phyloP scores from a whole-genome alignment of 2,113 vertebrate species.

The Tauraco erythrolophus region DNA sequence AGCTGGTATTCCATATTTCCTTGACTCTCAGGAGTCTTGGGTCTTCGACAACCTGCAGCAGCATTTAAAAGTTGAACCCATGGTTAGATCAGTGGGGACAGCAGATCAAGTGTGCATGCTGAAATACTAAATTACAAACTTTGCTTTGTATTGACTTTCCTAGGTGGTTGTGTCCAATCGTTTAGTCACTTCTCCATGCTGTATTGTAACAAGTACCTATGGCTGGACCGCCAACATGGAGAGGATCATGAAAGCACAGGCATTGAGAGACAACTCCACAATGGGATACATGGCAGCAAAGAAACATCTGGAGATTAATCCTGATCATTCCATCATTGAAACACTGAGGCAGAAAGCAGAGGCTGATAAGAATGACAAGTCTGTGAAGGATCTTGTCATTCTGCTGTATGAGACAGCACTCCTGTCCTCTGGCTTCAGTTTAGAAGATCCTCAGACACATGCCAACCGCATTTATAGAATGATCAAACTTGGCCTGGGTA shows the following conservation, averaged over 20 bases:
- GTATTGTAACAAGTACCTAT: constrained; percentile 81
- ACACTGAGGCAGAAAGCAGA: constrained; percentile 86
- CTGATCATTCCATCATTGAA: constrained; percentile 84
- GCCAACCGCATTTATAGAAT: constrained; percentile 89
- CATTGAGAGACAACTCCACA: constrained; percentile 83
- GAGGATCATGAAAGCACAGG: constrained; percentile 87
- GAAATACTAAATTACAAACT: accelerated
- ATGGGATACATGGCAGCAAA: constrained; percentile 90
- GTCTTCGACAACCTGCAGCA: background rate
- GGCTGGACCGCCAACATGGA: constrained; percentile 91
- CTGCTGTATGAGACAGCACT: constrained; percentile 83
- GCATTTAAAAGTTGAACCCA: background rate
- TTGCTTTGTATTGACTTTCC: accelerated
- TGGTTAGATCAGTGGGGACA: accelerated
- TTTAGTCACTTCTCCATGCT: constrained; percentile 83
- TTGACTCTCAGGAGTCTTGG: accelerated
- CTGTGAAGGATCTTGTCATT: constrained; percentile 87
- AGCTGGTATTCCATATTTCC: too few relatives aligned
- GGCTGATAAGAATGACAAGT: constrained; percentile 88
- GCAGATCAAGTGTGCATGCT: accelerated
- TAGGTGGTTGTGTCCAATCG: constrained; percentile 85
- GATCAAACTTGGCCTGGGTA: constrained; percentile 96
- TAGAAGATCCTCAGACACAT: constrained; percentile 88
- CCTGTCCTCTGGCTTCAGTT: constrained; percentile 84
- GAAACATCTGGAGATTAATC: constrained; percentile 86